These are phyloP conservation scores for Empidonax alnorum DNA, from an alignment of 2,113 vertebrate species.

Conservation along the genomic window DNA sequence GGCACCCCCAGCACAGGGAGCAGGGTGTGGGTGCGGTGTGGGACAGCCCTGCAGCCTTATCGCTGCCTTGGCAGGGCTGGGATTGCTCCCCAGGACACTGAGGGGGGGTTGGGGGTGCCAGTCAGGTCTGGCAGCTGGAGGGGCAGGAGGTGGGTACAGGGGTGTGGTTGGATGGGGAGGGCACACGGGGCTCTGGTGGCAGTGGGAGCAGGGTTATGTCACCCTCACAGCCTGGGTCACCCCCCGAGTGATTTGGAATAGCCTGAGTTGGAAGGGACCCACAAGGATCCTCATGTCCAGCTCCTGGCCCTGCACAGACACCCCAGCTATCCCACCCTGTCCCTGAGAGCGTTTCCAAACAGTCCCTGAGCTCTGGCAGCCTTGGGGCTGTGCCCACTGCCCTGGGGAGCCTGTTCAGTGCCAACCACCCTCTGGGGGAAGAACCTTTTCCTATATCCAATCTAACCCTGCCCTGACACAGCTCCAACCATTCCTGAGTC, in stretches of 20 bases:
- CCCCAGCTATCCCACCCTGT: neutral
- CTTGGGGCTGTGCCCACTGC: neutral
- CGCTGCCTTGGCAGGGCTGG: neutral
- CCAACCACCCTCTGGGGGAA: neutral
- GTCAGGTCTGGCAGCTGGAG: neutral
- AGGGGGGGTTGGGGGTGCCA: neutral
- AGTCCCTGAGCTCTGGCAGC: neutral
- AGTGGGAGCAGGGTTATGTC: fast-evolving
- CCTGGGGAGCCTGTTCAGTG: neutral
- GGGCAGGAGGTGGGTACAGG: neutral
- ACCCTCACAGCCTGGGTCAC: fast-evolving
- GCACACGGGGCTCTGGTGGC: neutral
- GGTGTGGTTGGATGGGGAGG: fast-evolving
- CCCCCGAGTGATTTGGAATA: neutral
- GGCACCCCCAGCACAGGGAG: neutral
- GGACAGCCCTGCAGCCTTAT: neutral
- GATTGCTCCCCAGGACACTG: neutral
- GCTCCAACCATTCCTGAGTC: neutral
- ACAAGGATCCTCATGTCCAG: neutral
- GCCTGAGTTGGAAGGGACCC: neutral
- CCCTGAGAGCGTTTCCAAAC: fast-evolving
- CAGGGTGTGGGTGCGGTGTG: neutral
- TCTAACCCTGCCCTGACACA: fast-evolving
- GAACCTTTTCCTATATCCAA: fast-evolving
- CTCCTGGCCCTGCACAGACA: neutral